Base-by-base conservation (phyloP, 2,113 vertebrate species). In the Rhinoptilus africanus region DNA sequence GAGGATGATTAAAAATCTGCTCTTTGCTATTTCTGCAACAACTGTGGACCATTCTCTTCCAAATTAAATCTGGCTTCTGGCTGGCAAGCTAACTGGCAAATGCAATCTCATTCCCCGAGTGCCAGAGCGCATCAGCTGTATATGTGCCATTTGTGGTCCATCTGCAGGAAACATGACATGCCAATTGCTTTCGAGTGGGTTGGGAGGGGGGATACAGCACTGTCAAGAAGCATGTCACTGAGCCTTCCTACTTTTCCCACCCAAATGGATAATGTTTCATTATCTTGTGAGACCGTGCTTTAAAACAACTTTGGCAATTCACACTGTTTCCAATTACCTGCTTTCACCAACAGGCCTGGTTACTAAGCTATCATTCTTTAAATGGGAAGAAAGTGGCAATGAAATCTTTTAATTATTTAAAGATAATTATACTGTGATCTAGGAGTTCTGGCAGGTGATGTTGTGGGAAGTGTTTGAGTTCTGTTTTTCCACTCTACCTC, bases 51-150 rank as follows among this genome's bases (percentile, higher is more conserved):
- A 72, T 93, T 96, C 78, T 93, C 67, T 91, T 95, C 89, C 96
- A 95, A 97, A 96, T 97, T 87, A 92, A 95, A 95, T 93, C 90
- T 81, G 86, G 63, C 80, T 97, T 73, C 85, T 96, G 92, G 92
- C 92, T 91, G 72, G 92, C 66, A 45, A 82, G 79, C 69, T 75
- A n/a, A 73, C 94, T 95, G 95, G 93, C 92, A 96, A 95, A 77
- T 8, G 47, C 67, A 80, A 37, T 53, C 54, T 54, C 62, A 67
- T 82, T 92, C 71, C 84, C 87, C 0, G 0, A 81, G 92, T 77
- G 91, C 92, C 92, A 95, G 77, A 81, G 69, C 19, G 14, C 85
- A 85, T 93, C 90, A 87, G 92, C 78, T 94, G 79, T 89, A 37
- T 77, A 4, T 32, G 91, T 76, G 89, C 86, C 86, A 54, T 90